Evolutionary conservation across 2,113 vertebrate species (phyloP).

Genomic region (Prunella fulvescens): DNA sequence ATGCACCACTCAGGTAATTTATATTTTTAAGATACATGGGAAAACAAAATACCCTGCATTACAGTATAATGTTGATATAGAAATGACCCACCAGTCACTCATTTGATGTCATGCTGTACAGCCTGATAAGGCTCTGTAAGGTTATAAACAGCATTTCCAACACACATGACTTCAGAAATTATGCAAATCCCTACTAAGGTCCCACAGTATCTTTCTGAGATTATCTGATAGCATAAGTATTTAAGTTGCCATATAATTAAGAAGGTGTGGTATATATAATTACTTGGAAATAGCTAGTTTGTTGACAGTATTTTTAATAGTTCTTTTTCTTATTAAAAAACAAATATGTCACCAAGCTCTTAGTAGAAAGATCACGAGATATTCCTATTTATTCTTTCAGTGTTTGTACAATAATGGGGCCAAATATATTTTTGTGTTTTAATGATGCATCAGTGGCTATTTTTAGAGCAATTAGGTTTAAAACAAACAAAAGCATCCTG

Average conservation of each 20-base stretch:
- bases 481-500: background rate
- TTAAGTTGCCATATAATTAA: background rate
- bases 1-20: background rate
- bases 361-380: background rate
- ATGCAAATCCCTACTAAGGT: background rate
- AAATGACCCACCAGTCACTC: background rate
- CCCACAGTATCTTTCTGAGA: background rate
- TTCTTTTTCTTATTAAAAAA: background rate
- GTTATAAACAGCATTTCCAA: background rate
- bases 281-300: background rate
- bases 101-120: background rate
- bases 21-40: background rate
- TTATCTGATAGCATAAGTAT: background rate
- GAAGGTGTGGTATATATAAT: background rate
- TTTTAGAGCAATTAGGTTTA: constrained; percentile 2
- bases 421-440: background rate
- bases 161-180: background rate
- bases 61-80: background rate
- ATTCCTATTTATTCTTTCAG: background rate
- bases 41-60: background rate
- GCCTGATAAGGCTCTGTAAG: background rate
- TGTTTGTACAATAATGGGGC: background rate
- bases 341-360: background rate
- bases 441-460: background rate
- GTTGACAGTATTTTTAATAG: background rate